Conservation (phyloP, 2,888 invertebrate species). For the Dioctria linearis region DNA sequence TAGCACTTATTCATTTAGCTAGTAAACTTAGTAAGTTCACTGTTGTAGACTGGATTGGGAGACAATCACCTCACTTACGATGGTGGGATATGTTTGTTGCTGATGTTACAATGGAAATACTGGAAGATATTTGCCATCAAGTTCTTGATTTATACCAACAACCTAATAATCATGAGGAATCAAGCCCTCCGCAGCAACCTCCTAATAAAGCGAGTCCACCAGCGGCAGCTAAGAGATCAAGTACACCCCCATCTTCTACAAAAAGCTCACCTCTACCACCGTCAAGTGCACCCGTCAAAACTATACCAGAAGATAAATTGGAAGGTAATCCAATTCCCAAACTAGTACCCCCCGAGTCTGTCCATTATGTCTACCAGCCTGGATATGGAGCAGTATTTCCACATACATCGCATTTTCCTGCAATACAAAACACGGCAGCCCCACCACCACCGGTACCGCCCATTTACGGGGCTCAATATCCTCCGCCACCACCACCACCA, state of each 20-base stretch:
- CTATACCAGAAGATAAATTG: slow-evolving; percentile 53
- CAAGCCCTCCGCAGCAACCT: slow-evolving; percentile 78
- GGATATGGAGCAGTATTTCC: slow-evolving; percentile 71
- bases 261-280: slow-evolving; percentile 23
- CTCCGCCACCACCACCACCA: slow-evolving; percentile 68
- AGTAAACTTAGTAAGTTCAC: slow-evolving; percentile 97
- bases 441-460: slow-evolving; percentile 65
- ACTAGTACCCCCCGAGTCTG: slow-evolving; percentile 60
- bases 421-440: slow-evolving; percentile 60
- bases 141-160: slow-evolving; percentile 93
- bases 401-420: slow-evolving; percentile 62
- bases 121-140: slow-evolving; percentile 98
- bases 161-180: slow-evolving; percentile 77
- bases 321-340: slow-evolving; percentile 59
- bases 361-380: slow-evolving; percentile 69
- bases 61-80: slow-evolving; percentile 81
- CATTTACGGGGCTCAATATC: slow-evolving; percentile 70
- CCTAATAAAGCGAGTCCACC: slow-evolving; percentile 65
- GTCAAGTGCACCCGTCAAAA: slow-evolving; percentile 5
- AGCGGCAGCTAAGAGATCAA: slow-evolving; percentile 53
- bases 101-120: slow-evolving; percentile 92
- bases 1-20: slow-evolving; percentile 96
- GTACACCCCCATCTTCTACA: slow-evolving; percentile 59
- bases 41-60: slow-evolving; percentile 92
- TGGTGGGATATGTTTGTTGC: slow-evolving; percentile 99